Percentiles rank a stretch among this genome's conserved stretches.
phyloP scores from a whole-genome alignment of 1,140 invertebrate species.

The Maniola jurtina region DNA sequence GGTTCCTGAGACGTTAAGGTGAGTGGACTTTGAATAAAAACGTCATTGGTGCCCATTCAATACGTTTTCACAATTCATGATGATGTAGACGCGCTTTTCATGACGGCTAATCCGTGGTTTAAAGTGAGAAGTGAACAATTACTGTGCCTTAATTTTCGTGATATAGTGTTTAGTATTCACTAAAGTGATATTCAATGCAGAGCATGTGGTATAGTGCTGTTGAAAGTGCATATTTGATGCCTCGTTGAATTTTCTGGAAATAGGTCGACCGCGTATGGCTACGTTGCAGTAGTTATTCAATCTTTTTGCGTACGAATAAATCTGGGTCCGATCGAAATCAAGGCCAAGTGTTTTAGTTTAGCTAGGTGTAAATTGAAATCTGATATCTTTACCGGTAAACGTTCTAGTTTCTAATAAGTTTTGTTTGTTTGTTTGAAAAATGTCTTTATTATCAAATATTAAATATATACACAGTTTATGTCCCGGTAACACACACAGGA shows the following conservation, averaged over 20 bases:
- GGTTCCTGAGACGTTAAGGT: slow-evolving; percentile 34
- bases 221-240: slow-evolving; percentile 24
- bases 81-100: slow-evolving; percentile 46
- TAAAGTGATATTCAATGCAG: neutral
- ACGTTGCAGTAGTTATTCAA: slow-evolving; percentile 15
- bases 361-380: neutral
- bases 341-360: slow-evolving; percentile 6
- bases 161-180: neutral
- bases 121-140: slow-evolving; percentile 12
- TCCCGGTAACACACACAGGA: too few species aligned
- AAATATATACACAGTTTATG: too few species aligned
- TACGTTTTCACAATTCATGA: slow-evolving; percentile 38
- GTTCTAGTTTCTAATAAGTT: too few species aligned
- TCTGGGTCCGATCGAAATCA: slow-evolving; percentile 7
- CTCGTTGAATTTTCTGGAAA: slow-evolving; percentile 47
- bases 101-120: slow-evolving; percentile 25
- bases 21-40: slow-evolving; percentile 40
- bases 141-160: neutral
- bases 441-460: too few species aligned
- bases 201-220: neutral
- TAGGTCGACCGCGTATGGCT: slow-evolving; percentile 42
- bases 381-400: neutral
- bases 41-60: slow-evolving; percentile 35
- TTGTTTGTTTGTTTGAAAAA: too few species aligned
- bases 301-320: slow-evolving; percentile 11